These are phyloP conservation scores for Sebastes hubbsi DNA, from an alignment of 2,797 vertebrate genomes.

Conservation along the genomic window DNA sequence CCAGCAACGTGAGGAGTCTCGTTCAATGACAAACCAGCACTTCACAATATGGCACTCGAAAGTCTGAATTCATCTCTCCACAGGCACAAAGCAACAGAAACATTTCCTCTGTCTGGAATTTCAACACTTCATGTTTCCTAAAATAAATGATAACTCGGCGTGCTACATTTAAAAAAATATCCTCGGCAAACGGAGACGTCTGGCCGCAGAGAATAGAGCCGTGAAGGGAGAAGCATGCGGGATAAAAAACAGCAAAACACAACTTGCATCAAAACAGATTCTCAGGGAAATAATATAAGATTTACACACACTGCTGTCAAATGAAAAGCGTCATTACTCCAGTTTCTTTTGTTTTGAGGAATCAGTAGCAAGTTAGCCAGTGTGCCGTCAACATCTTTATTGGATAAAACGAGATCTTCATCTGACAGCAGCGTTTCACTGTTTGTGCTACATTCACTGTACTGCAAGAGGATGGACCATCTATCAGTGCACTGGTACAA, in stretches of 20 bases:
- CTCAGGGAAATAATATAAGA: slow-evolving; percentile 42
- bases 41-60: slow-evolving; percentile 46
- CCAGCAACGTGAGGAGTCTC: slow-evolving; percentile 34
- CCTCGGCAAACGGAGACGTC: slow-evolving; percentile 3
- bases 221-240: slow-evolving; percentile 48
- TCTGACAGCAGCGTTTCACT: slow-evolving; percentile 32
- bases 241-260: slow-evolving; percentile 42
- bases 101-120: slow-evolving; percentile 12
- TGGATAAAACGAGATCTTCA: slow-evolving; percentile 22
- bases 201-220: slow-evolving; percentile 11
- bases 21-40: slow-evolving; percentile 41
- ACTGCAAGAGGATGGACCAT: slow-evolving; percentile 38
- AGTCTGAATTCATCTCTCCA: slow-evolving; percentile 50
- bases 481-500: slow-evolving; percentile 52
- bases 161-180: slow-evolving; percentile 12
- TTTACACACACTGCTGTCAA: slow-evolving; percentile 50
- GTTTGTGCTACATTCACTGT: slow-evolving; percentile 60
- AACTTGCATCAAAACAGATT: slow-evolving; percentile 50
- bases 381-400: slow-evolving; percentile 4
- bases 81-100: slow-evolving; percentile 39
- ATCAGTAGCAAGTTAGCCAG: not conserved
- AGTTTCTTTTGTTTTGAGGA: slow-evolving; percentile 8
- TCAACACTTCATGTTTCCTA: slow-evolving; percentile 22
- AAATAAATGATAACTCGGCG: slow-evolving; percentile 36
- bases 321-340: slow-evolving; percentile 41